Percentiles rank a stretch among this genome's conserved stretches.
phyloP scores from a whole-genome alignment of 2,113 vertebrate genomes.

The Rallus limicola region DNA sequence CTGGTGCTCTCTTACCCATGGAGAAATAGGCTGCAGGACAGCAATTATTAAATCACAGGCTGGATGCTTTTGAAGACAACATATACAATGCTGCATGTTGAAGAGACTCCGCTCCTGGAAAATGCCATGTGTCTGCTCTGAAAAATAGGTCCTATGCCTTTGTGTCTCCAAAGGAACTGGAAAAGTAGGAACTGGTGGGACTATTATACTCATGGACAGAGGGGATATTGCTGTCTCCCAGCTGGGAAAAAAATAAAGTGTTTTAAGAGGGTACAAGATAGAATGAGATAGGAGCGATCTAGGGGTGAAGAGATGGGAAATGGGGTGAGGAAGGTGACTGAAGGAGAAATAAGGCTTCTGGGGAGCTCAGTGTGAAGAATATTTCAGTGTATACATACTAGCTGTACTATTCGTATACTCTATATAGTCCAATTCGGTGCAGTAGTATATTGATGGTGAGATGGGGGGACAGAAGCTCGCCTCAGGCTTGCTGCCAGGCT shows the following conservation, averaged over 20 bases:
- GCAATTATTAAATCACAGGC: not conserved
- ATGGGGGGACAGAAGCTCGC: not conserved
- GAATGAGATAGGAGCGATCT: not conserved
- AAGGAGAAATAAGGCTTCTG: not conserved
- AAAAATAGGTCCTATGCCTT: not conserved
- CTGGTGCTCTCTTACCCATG: not conserved
- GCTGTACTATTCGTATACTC: not conserved
- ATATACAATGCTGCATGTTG: not conserved
- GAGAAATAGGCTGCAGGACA: not conserved
- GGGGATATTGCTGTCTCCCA: not conserved
- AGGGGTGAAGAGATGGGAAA: not conserved
- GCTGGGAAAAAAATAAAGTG: not conserved
- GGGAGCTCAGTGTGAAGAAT: not conserved
- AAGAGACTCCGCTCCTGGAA: not conserved
- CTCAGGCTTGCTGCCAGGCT: not conserved
- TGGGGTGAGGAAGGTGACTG: not conserved
- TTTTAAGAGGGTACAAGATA: not conserved
- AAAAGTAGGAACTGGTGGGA: not conserved
- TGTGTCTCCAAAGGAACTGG: not conserved
- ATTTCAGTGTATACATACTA: not conserved
- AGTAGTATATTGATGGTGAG: not conserved
- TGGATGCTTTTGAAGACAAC: not conserved
- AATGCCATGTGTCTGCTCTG: not conserved
- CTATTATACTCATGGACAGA: not conserved
- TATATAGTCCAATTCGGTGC: not conserved